phyloP scores from a whole-genome alignment of 2,113 vertebrate species.

The Nothobranchius furzeri region DNA sequence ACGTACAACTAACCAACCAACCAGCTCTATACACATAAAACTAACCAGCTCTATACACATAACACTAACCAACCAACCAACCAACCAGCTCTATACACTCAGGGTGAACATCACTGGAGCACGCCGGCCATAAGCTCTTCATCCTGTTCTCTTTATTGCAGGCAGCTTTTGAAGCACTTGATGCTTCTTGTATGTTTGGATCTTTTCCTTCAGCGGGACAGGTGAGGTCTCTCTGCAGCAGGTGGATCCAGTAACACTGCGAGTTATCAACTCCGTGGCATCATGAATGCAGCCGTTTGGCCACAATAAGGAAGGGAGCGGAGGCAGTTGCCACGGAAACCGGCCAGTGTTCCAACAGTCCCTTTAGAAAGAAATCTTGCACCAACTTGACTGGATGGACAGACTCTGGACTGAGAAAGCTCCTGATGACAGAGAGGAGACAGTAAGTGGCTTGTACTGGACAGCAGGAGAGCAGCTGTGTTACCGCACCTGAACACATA shows the following conservation, averaged over 20 bases:
- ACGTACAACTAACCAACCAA: too few relatives aligned
- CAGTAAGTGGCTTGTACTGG: neutral
- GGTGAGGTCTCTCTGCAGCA: conserved; percentile 35
- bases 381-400: conserved; percentile 67
- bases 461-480: neutral
- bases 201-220: conserved; percentile 12
- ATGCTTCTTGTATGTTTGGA: neutral
- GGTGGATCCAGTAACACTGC: conserved; percentile 59
- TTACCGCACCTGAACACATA: conserved; percentile 84
- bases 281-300: conserved; percentile 41
- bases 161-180: neutral
- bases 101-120: conserved; percentile 36
- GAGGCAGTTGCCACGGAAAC: conserved; percentile 71
- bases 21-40: too few relatives aligned
- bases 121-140: conserved; percentile 27
- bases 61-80: too few relatives aligned
- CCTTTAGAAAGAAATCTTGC: conserved; percentile 76
- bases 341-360: conserved; percentile 71
- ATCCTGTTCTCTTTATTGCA: conserved; percentile 28
- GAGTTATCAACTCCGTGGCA: conserved; percentile 34
- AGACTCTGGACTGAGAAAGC: conserved; percentile 61
- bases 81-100: conserved; percentile 6
- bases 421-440: conserved; percentile 53
- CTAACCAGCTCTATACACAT: too few relatives aligned
- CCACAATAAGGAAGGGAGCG: conserved; percentile 68